phyloP scores from a whole-genome alignment of 2,797 vertebrate species.

The Centroberyx gerrardi region DNA sequence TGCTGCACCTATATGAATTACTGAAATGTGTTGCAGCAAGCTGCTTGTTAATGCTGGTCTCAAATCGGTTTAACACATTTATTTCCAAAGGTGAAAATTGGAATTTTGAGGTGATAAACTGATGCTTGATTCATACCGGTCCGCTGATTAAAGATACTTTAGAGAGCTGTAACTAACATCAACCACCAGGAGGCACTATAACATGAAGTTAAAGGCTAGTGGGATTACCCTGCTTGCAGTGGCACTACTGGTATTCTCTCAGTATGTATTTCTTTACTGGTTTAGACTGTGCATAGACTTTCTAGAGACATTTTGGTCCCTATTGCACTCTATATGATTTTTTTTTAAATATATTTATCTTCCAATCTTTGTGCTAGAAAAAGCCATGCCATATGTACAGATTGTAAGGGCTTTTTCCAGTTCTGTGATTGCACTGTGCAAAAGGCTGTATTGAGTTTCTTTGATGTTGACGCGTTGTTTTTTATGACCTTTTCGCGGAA shows the following conservation, averaged over 20 bases:
- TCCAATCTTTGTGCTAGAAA: constrained; percentile 75
- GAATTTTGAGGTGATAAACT: background rate
- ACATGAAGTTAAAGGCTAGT: constrained; percentile 28
- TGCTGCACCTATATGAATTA: constrained; percentile 27
- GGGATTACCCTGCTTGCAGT: constrained; percentile 21
- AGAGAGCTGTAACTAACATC: constrained; percentile 47
- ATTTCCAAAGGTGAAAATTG: background rate
- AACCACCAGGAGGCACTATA: constrained; percentile 76
- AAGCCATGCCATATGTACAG: constrained; percentile 86
- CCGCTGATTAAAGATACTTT: background rate
- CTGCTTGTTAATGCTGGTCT: constrained; percentile 18
- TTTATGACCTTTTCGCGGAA: constrained; percentile 71
- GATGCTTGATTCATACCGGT: background rate
- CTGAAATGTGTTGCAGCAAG: constrained; percentile 8
- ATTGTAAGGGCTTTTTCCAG: constrained; percentile 86
- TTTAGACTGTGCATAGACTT: constrained; percentile 56
- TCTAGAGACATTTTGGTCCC: constrained; percentile 45
- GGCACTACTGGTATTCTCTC: constrained; percentile 53
- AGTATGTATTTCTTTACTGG: constrained; percentile 59
- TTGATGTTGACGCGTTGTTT: constrained; percentile 65
- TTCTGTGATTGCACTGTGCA: constrained; percentile 86
- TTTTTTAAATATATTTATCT: constrained; percentile 42
- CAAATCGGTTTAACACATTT: constrained; percentile 14
- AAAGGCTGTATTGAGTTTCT: constrained; percentile 73
- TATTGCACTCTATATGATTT: constrained; percentile 62